These are phyloP conservation scores for Trachelipus rathkii DNA, from an alignment of 1,140 invertebrate genomes.

Conservation along the genomic window DNA sequence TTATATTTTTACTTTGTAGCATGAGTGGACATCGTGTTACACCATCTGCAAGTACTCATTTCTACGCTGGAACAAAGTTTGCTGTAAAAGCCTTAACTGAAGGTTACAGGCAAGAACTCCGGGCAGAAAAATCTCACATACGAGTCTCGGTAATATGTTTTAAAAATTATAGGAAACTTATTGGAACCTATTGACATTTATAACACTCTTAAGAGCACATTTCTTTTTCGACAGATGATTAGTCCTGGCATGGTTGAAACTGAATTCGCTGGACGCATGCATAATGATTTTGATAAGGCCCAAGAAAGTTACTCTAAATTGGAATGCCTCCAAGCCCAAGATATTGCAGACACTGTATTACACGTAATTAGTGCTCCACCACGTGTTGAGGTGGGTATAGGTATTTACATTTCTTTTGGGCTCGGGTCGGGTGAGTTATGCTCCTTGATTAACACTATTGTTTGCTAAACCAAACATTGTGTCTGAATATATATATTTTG, in stretches of 20 bases:
- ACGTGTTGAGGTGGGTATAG: conserved; percentile 9
- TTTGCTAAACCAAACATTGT: no score
- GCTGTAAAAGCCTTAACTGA: conserved; percentile 33
- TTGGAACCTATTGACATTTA: no score
- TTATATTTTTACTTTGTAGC: not conserved
- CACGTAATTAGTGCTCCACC: conserved; percentile 12
- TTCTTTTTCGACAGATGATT: conserved; percentile 7
- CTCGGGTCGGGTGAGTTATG: no score
- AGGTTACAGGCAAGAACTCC: conserved; percentile 26
- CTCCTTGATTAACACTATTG: no score
- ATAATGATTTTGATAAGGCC: not conserved
- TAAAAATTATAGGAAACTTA: no score
- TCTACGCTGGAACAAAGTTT: conserved; percentile 39
- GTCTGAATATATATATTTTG: no score
- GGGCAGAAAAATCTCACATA: conserved; percentile 39
- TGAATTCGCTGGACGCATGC: not conserved
- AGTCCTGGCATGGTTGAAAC: conserved; percentile 7
- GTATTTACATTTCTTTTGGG: no score
- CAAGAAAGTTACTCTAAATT: not conserved
- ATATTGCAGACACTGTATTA: conserved; percentile 10
- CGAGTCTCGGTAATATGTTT: conserved; percentile 26
- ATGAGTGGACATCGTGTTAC: conserved; percentile 10
- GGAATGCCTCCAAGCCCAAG: conserved; percentile 13
- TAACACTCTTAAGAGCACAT: no score
- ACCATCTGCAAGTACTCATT: not conserved